Conservation (phyloP, 1,140 invertebrate genomes). For the Xylocopa sonorina region DNA sequence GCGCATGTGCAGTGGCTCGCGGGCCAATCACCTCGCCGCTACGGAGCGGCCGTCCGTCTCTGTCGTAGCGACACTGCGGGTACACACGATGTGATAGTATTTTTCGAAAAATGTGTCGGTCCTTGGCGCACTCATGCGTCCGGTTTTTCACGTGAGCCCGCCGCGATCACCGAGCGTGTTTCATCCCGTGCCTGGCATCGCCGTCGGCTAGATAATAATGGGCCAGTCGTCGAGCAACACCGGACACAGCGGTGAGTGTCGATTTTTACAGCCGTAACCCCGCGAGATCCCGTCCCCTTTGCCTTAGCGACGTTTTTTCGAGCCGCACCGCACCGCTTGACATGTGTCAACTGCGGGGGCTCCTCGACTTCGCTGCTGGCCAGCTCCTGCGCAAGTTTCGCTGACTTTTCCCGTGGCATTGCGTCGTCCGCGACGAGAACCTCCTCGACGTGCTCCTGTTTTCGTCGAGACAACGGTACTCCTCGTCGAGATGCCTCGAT, state of each 20-base stretch:
- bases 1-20: conserved; percentile 57
- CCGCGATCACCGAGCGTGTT: conserved; percentile 61
- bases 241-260: conserved; percentile 77
- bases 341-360: conserved; percentile 64
- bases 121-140: conserved; percentile 65
- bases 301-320: conserved; percentile 35
- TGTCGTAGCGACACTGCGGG: conserved; percentile 64
- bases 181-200: conserved; percentile 46
- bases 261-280: conserved; percentile 42
- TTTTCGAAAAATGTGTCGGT: conserved; percentile 71
- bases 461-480: conserved; percentile 7
- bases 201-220: conserved; percentile 66
- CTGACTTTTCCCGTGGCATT: conserved; percentile 50
- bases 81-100: conserved; percentile 66
- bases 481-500: not conserved
- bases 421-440: conserved; percentile 39
- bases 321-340: conserved; percentile 50
- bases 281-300: conserved; percentile 32
- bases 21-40: conserved; percentile 62
- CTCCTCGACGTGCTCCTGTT: conserved; percentile 15
- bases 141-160: conserved; percentile 67
- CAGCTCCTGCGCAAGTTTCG: conserved; percentile 53
- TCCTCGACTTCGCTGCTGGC: conserved; percentile 49
- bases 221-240: conserved; percentile 78
- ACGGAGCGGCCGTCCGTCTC: conserved; percentile 59